Percentiles rank a stretch among this genome's conserved stretches.
phyloP scores from a whole-genome alignment of 2,113 vertebrate genomes.

The Arizona elegans region DNA sequence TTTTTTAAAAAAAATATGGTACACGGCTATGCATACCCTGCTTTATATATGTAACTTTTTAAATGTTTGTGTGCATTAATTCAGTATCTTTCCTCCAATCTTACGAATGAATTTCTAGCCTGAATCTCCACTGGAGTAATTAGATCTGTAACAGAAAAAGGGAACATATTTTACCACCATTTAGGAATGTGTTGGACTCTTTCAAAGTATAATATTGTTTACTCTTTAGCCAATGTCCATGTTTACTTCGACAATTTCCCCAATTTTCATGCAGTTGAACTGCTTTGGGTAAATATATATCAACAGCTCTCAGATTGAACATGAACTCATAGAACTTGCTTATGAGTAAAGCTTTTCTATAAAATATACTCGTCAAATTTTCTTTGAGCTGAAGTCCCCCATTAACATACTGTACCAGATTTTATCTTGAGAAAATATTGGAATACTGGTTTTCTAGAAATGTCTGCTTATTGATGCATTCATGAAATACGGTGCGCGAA shows the following conservation, averaged over 20 bases:
- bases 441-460: not conserved
- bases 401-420: not conserved
- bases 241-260: not conserved
- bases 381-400: not conserved
- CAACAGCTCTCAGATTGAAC: not conserved
- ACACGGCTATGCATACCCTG: not conserved
- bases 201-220: not conserved
- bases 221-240: not conserved
- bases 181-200: not conserved
- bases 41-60: not conserved
- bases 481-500: not conserved
- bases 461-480: not conserved
- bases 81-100: not conserved
- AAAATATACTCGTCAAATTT: not conserved
- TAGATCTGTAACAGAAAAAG: not conserved
- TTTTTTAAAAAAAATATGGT: not conserved
- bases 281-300: not conserved
- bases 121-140: not conserved
- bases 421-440: not conserved
- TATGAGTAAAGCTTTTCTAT: not conserved
- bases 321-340: not conserved
- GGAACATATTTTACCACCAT: not conserved
- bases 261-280: not conserved
- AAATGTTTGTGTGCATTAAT: not conserved
- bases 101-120: not conserved